A percentile compares a stretch with the other conserved stretches of the same genome.
These are phyloP conservation scores for Anhinga anhinga DNA, from an alignment of 2,113 vertebrate species.

Conservation along the genomic window DNA sequence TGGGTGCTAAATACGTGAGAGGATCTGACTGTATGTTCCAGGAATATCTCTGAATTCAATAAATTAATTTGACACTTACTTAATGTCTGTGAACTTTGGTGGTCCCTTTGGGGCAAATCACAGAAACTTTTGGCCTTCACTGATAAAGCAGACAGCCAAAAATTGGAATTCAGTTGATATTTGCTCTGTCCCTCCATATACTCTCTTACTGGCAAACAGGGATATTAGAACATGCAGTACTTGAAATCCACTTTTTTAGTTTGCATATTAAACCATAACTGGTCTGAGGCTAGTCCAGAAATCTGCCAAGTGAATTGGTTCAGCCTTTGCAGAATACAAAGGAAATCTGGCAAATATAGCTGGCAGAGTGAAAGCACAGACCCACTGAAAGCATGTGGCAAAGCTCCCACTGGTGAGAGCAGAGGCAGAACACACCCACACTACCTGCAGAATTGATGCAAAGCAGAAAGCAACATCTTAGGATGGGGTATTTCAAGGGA, in stretches of 20 bases:
- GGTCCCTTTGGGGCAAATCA: not conserved
- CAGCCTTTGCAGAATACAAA: not conserved
- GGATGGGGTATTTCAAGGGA: not conserved
- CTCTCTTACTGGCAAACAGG: not conserved
- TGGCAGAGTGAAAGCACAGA: not conserved
- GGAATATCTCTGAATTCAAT: not conserved
- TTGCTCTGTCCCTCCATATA: not conserved
- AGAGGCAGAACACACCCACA: not conserved
- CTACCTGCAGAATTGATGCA: not conserved
- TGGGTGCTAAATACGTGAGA: not conserved
- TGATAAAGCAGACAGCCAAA: not conserved
- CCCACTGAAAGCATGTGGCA: not conserved
- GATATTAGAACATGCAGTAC: not conserved
- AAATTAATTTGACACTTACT: not conserved
- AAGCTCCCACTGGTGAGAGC: not conserved
- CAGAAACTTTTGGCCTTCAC: not conserved
- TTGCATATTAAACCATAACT: not conserved
- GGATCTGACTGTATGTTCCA: not conserved
- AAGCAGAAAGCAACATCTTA: not conserved
- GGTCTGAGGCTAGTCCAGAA: not conserved
- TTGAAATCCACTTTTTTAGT: not conserved
- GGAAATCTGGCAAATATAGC: not conserved
- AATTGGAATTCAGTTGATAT: not conserved
- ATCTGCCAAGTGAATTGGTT: slow-evolving; percentile 3
- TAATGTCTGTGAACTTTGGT: not conserved